Base-by-base conservation (phyloP, 2,888 invertebrate species). In the Orthosia incerta region DNA sequence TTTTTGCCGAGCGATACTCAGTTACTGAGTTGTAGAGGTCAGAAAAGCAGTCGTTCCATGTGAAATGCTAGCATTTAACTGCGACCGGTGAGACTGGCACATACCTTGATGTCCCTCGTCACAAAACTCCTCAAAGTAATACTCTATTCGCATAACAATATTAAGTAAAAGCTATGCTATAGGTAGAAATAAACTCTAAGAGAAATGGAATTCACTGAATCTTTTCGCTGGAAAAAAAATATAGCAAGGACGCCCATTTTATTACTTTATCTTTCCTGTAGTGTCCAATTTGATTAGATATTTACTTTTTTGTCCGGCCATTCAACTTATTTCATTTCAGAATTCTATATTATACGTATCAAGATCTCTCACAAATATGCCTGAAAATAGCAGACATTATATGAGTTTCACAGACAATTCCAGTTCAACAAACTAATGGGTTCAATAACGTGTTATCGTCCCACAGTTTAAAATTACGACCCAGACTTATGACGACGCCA, bases 401-500 rank as follows among this genome's bases (percentile, higher is more conserved):
- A 50, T 12, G 20, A 59, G 53, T 39, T 57, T 31, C 7, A 15
- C 61, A 61, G 46, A 60, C 56, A 57, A 79, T 68, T 71, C 53
- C 20, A 53, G 46, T 67, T 56, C 50, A 68, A 50, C 20, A 71
- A 75, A 74, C 64, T 39, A 67, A 80, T 77, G 55, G 61, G 55
- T 72, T 81, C 60, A 79, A 83, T 81, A 81, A 71, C 63, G 57
- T 63, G 84, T 62, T 74, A 76, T 81, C 68, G 68, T 55, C 31
- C 57, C 16, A 20, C 71, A 46, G 53, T 66, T 66, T 71, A 73
- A 79, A 83, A 69, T 84, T 84, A 85, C 56, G 61, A 20, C 45
- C 63, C 60, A 75, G 71, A 81, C 67, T 74, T 86, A 84, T 84
- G 74, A 74, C 64, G 66, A 60, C 48, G 63, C 63, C 74, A 80